These are phyloP conservation scores for Idaea dimidiata DNA, from an alignment of 2,888 invertebrate species.

Conservation along the genomic window DNA sequence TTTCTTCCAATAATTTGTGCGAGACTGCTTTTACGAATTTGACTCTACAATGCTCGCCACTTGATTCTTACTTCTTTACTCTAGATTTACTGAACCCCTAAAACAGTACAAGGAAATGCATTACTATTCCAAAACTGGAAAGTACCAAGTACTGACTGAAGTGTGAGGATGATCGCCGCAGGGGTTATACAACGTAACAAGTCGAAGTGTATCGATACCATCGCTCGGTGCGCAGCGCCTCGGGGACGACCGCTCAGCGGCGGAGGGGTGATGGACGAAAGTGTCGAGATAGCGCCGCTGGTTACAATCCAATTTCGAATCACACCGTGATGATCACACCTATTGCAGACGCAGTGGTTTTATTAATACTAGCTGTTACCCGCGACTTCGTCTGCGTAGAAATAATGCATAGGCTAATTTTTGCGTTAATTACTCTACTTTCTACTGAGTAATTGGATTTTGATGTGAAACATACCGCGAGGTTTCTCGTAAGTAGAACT, in stretches of 20 bases:
- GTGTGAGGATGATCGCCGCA: background rate
- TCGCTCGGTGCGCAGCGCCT: background rate
- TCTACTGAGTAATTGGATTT: too few relatives aligned
- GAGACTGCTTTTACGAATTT: too few relatives aligned
- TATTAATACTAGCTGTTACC: too few relatives aligned
- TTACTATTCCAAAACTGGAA: constrained; percentile 10
- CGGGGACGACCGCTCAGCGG: background rate
- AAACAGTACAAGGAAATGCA: constrained; percentile 3
- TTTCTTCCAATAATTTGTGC: too few relatives aligned
- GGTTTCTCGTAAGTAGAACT: too few relatives aligned
- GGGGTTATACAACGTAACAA: background rate
- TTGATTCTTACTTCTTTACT: background rate
- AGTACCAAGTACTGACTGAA: background rate
- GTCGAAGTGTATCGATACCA: background rate
- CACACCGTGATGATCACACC: background rate
- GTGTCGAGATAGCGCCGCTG: background rate
- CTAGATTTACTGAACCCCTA: background rate
- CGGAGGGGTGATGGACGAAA: background rate
- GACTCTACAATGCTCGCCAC: too few relatives aligned
- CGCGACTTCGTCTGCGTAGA: too few relatives aligned
- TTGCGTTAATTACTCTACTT: too few relatives aligned
- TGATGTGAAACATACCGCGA: too few relatives aligned
- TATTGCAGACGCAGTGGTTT: background rate
- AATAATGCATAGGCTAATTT: too few relatives aligned
- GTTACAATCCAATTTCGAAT: background rate